These are phyloP conservation scores for Lottia scabra DNA, from an alignment of 2,888 invertebrate species.

Conservation along the genomic window DNA sequence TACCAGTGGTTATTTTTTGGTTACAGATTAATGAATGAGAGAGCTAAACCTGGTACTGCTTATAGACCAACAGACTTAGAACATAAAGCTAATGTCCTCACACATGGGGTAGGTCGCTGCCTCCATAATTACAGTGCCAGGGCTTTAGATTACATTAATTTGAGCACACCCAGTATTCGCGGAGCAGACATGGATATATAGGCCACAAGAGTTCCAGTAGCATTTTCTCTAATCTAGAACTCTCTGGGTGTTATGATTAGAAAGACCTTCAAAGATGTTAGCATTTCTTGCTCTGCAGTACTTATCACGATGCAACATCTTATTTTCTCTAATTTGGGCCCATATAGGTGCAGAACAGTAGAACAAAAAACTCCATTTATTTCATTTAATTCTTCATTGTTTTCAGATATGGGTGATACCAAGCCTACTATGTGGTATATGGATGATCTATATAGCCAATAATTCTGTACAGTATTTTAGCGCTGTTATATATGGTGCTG, in stretches of 20 bases:
- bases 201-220: too few species aligned
- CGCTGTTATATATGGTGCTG: conserved; percentile 87
- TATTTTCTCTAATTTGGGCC: too few species aligned
- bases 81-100: conserved; percentile 90
- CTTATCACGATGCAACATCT: too few species aligned
- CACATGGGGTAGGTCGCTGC: conserved; percentile 78
- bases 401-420: conserved; percentile 83
- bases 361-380: too few species aligned
- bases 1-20: not conserved
- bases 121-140: not conserved
- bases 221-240: too few species aligned
- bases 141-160: too few species aligned
- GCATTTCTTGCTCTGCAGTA: too few species aligned
- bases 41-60: conserved; percentile 71
- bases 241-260: too few species aligned
- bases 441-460: conserved; percentile 80
- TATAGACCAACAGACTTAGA: conserved; percentile 90
- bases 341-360: too few species aligned
- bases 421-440: conserved; percentile 82
- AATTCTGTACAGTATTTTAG: conserved; percentile 83
- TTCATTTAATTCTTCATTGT: not conserved
- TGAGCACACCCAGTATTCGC: too few species aligned
- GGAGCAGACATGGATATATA: too few species aligned
- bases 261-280: too few species aligned
- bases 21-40: conserved; percentile 62